Evolutionary conservation across 2,888 invertebrate genomes (phyloP), one percentile per base, ranked within the genome.

Genomic region (Nephrotoma appendiculata): DNA sequence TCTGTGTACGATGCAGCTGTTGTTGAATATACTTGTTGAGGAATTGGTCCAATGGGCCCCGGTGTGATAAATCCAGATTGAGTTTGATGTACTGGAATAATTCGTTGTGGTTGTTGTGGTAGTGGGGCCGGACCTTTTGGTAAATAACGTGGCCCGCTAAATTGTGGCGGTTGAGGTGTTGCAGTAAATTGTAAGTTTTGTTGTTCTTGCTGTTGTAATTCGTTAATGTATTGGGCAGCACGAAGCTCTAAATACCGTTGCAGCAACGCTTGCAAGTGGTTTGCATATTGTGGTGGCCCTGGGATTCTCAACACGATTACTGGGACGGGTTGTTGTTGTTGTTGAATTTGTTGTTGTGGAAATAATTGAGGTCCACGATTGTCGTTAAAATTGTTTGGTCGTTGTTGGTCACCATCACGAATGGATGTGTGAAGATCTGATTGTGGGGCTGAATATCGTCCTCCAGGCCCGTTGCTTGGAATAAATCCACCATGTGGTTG

Each of bases 201-300:
- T 19, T 85, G 71, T 52, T 86, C 84, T 6, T 90, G 89, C 86
- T 91, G 90, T 87, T 92, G 90, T 11, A 92, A 88, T 86, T 90
- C 89, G 7, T 89, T 90, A 11, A 92, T 88, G 87, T 91, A 92
- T 87, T 92, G 91, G 0, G 91, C 89, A 4, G 92, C 92, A 3
- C 92, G 90, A 85, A 91, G 89, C 88, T 92, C 91, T 9, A 92
- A 88, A 87, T 92, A 92, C 86, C 91, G 91, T 87, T 92, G 92
- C 6, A 92, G 88, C 19, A 92, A 88, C 2, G 89, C 88, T 88
- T 92, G 92, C 87, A 92, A 88, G 88, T 92, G 92, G 0, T 90
- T 88, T 2, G 92, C 91, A 87, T 92, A 92, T 87, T 92, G 92
- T 11, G 90, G 89, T 3, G 92, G 91, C 0, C 92, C 92, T 0